Percentiles rank a stretch among this genome's conserved stretches.
Conservation (phyloP, 1,140 invertebrate genomes). For the Acromyrmex heyeri region DNA sequence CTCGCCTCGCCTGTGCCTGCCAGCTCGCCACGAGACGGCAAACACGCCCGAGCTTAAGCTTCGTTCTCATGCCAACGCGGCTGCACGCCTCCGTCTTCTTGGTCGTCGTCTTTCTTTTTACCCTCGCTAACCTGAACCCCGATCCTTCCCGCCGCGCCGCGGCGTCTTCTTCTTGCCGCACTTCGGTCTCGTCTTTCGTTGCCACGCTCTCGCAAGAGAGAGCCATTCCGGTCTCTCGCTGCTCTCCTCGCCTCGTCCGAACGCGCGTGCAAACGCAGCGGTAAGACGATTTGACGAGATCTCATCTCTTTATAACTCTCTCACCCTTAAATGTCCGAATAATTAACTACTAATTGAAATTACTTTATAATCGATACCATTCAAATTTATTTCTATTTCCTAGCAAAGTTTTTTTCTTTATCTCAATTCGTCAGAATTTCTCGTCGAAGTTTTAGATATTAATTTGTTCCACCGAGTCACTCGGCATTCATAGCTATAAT, state of each 20-base stretch:
- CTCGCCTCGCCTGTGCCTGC: slow-evolving; percentile 50
- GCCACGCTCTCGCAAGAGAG: slow-evolving; percentile 29
- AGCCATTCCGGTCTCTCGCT: slow-evolving; percentile 29
- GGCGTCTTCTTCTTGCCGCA: slow-evolving; percentile 12
- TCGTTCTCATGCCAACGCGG: slow-evolving; percentile 66
- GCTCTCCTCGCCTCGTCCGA: slow-evolving; percentile 32
- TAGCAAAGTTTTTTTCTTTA: neutral
- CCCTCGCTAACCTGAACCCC: slow-evolving; percentile 44
- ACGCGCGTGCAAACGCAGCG: slow-evolving; percentile 8
- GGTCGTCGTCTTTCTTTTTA: slow-evolving; percentile 58
- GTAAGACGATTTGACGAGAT: slow-evolving; percentile 31
- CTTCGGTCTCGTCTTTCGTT: slow-evolving; percentile 54
- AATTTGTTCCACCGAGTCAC: neutral
- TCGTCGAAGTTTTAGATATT: neutral
- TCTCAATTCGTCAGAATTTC: neutral
- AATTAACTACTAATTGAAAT: slow-evolving; percentile 27
- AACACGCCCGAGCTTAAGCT: slow-evolving; percentile 68
- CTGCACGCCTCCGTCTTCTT: slow-evolving; percentile 61
- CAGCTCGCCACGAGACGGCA: slow-evolving; percentile 72
- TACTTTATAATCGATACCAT: neutral
- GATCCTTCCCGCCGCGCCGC: slow-evolving; percentile 1
- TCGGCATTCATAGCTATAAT: neutral
- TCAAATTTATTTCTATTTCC: neutral
- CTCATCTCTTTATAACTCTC: slow-evolving; percentile 39
- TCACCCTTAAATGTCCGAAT: slow-evolving; percentile 13